Conservation (phyloP, 2,797 vertebrate species). For the Artibeus lituratus region DNA sequence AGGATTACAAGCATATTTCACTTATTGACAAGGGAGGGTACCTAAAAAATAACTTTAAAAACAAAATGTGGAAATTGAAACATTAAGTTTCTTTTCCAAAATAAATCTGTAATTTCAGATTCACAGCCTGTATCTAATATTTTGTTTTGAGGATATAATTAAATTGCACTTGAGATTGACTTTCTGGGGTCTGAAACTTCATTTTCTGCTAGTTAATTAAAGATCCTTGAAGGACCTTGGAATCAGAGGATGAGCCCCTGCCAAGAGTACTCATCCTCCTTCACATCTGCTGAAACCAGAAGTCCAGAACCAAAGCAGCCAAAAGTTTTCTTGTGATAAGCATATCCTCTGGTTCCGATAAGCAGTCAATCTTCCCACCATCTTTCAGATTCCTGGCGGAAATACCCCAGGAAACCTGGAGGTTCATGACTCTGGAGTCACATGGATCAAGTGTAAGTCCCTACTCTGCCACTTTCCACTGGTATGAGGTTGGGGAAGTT, state of each 20-base stretch:
- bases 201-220: neutral
- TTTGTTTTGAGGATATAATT: constrained; percentile 10
- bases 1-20: neutral
- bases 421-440: neutral
- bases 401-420: neutral
- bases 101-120: constrained; percentile 3
- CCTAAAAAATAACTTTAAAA: neutral
- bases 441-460: neutral
- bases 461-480: neutral
- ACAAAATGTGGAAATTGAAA: neutral
- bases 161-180: neutral
- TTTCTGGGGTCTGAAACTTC: neutral
- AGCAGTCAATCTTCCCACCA: neutral
- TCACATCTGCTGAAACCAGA: neutral
- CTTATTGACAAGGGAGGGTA: neutral
- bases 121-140: neutral
- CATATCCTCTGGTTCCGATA: neutral
- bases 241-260: neutral
- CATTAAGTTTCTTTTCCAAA: neutral
- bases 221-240: neutral
- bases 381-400: neutral
- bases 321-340: neutral
- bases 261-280: neutral
- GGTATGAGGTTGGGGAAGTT: neutral
- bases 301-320: neutral